Evolutionary conservation across 2,888 invertebrate species (phyloP).

Genomic region (Caenorhabditis plicata): DNA sequence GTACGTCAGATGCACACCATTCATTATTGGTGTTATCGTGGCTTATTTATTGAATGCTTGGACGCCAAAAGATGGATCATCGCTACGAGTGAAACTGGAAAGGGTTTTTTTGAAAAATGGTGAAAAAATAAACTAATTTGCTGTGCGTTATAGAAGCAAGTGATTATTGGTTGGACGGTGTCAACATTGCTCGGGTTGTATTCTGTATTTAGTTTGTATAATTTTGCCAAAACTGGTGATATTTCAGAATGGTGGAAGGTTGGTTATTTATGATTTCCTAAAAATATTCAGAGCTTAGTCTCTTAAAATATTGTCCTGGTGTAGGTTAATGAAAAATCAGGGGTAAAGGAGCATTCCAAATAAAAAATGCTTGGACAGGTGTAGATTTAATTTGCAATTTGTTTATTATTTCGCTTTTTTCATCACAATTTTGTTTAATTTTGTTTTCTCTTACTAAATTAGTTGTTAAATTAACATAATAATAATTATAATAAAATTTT

Average conservation of each 20-base stretch:
- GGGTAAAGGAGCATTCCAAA: no score
- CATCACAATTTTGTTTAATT: no score
- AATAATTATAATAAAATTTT: no score
- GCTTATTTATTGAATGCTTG: conserved; percentile 66
- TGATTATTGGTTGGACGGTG: conserved; percentile 27
- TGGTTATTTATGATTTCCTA: neutral
- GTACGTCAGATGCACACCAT: conserved; percentile 68
- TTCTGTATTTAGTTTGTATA: conserved; percentile 62
- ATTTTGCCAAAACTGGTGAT: conserved; percentile 62
- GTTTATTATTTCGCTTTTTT: no score
- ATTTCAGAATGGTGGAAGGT: conserved; percentile 50
- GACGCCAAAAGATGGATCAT: conserved; percentile 21
- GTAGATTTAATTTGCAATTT: no score
- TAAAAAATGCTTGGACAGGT: no score
- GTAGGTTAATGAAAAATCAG: no score
- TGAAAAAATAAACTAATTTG: neutral
- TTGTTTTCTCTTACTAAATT: no score
- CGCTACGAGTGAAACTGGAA: conserved; percentile 46
- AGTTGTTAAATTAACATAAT: no score
- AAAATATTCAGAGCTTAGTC: no score
- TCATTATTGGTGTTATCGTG: conserved; percentile 67
- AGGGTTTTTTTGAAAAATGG: neutral
- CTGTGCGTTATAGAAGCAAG: conserved; percentile 15
- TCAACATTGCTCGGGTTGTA: conserved; percentile 50
- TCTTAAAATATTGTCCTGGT: no score